Base-by-base conservation (phyloP, 2,888 invertebrate genomes). In the Polia nebulosa region DNA sequence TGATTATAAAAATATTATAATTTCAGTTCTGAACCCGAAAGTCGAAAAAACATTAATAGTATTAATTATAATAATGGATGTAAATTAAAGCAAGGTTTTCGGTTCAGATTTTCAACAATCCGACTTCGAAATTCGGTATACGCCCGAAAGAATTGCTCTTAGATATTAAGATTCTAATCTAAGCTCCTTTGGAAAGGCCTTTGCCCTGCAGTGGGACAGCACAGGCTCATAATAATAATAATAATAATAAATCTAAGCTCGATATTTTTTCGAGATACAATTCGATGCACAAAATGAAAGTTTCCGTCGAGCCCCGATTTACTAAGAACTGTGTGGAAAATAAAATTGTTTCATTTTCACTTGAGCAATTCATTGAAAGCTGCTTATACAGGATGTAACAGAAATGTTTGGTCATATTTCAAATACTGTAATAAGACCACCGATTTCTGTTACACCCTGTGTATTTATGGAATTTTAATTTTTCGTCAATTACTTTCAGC, bases 271-370 rank as follows among this genome's bases (percentile, higher is more conserved):
- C n/a, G n/a, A n/a, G n/a, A n/a, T n/a, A 63, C 36, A 71, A 62
- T 45, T 52, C 5, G 0, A 39, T 61, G 1, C n/a, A 44, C 20
- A 61, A 41, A 34, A n/a, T 32, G 17, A 49, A 47, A 27, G 0
- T 25, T 17, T 9, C 32, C 32, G 45, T 69, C 57, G 61, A 47
- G 56, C 52, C 51, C 68, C 13, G 11, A 74, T 45, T 52, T 52
- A 68, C 6, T 51, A n/a, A 36, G n/a, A 45, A 32, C 36, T 45
- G 15, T 8, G 5, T 32, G 5, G 20, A n/a, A 49, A 36, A 25
- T 36, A 15, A 52, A 39, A 32, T 44, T 2, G 8, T 29, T 20
- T 3, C 2, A 34, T 22, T 49, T 27, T 11, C 8, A 52, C 2
- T 69, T 71, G 52, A 62, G 62, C 52, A 71, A 45, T 7, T 17